phyloP scores from a whole-genome alignment of 1,140 invertebrate genomes.

The Leptestheria dahalacensis region DNA sequence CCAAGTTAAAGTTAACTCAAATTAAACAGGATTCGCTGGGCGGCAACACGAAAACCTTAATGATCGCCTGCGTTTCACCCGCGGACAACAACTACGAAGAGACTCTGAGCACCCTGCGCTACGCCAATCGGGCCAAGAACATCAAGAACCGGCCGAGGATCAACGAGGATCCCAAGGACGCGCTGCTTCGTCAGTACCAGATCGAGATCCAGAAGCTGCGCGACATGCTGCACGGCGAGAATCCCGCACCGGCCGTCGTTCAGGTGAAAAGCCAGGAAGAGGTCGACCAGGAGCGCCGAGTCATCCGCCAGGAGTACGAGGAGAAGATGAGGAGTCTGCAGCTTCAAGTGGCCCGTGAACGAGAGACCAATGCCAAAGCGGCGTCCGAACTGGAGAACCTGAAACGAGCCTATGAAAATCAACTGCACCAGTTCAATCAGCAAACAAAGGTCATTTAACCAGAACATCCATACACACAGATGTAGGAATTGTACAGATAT shows the following conservation, averaged over 20 bases:
- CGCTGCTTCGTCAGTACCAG: slow-evolving; percentile 71
- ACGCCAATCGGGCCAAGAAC: slow-evolving; percentile 81
- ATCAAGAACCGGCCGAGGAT: slow-evolving; percentile 84
- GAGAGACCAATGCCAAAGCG: slow-evolving; percentile 38
- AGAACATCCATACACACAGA: no score
- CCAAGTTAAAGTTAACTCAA: background rate
- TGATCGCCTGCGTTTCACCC: slow-evolving; percentile 85
- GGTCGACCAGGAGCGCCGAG: slow-evolving; percentile 32
- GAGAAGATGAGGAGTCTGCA: slow-evolving; percentile 35
- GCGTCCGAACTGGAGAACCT: slow-evolving; percentile 40
- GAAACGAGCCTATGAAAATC: slow-evolving; percentile 38
- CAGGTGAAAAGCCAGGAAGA: slow-evolving; percentile 8
- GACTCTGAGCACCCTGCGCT: slow-evolving; percentile 70
- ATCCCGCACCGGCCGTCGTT: background rate
- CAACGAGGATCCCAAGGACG: slow-evolving; percentile 89
- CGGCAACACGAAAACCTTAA: slow-evolving; percentile 84
- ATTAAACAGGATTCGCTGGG: slow-evolving; percentile 63
- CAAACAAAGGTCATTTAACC: slow-evolving; percentile 20
- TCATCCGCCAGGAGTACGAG: slow-evolving; percentile 29
- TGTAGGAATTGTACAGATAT: no score
- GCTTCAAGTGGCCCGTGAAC: slow-evolving; percentile 38
- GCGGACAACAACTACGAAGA: slow-evolving; percentile 81
- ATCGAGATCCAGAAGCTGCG: slow-evolving; percentile 63
- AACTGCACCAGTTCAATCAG: slow-evolving; percentile 31
- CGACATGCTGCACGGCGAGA: slow-evolving; percentile 35